These are phyloP conservation scores for Steatocranus sp. DNA, from an alignment of 2,797 vertebrate species.

Conservation along the genomic window DNA sequence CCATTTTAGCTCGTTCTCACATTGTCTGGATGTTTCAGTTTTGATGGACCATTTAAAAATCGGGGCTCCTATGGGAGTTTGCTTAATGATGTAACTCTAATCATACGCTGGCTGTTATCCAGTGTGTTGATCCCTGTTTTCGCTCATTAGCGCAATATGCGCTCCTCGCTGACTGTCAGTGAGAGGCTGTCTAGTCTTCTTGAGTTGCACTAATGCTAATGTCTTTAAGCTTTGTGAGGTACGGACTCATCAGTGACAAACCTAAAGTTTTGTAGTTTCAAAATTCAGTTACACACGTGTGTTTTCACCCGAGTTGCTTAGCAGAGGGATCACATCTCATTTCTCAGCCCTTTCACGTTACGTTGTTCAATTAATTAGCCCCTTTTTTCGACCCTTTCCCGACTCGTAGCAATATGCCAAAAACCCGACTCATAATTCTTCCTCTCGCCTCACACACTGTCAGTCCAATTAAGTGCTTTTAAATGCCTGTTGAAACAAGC, in stretches of 20 bases:
- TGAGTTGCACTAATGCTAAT: not conserved
- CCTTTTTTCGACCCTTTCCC: not conserved
- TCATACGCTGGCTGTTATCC: not conserved
- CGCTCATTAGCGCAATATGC: not conserved
- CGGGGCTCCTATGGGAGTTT: not conserved
- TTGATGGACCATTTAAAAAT: not conserved
- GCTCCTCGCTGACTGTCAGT: not conserved
- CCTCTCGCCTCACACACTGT: conserved; percentile 38
- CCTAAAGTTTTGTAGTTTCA: not conserved
- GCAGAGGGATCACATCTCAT: conserved; percentile 7
- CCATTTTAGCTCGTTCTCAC: not conserved
- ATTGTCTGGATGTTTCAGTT: not conserved
- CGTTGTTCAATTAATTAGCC: conserved; percentile 46
- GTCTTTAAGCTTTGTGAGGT: not conserved
- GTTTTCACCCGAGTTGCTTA: not conserved
- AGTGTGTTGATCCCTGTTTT: not conserved
- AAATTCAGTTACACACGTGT: not conserved
- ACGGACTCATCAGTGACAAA: not conserved
- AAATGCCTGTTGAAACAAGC: conserved; percentile 65
- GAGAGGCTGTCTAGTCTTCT: not conserved
- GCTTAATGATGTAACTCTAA: not conserved
- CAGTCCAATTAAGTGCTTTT: conserved; percentile 63
- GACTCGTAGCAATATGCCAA: conserved; percentile 27
- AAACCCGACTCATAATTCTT: conserved; percentile 35
- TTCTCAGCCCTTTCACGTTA: conserved; percentile 1